phyloP scores from a whole-genome alignment of 2,113 vertebrate species.

The Ahaetulla prasina region DNA sequence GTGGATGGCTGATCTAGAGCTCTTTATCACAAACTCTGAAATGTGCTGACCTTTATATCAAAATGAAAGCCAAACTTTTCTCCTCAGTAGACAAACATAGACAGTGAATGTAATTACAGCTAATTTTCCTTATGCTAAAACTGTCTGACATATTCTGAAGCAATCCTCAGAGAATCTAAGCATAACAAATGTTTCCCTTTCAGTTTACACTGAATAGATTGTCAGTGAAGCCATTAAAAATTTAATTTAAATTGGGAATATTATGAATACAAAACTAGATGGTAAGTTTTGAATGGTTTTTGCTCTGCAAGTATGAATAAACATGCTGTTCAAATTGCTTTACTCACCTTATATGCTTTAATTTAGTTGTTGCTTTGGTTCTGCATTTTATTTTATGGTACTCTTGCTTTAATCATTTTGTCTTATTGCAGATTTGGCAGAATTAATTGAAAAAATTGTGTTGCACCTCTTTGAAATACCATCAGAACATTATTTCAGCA shows the following conservation, averaged over 20 bases:
- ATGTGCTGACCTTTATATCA: neutral
- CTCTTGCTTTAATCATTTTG: constrained; percentile 51
- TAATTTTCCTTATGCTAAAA: constrained; percentile 55
- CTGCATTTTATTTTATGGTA: constrained; percentile 15
- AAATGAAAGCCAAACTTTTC: neutral
- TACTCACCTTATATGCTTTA: constrained; percentile 6
- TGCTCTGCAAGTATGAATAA: constrained; percentile 26
- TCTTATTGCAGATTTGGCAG: constrained; percentile 76
- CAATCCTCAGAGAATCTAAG: constrained; percentile 52
- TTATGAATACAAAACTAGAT: constrained; percentile 50
- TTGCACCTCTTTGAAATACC: constrained; percentile 72
- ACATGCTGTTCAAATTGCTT: constrained; percentile 34
- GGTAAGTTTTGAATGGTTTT: constrained; percentile 43
- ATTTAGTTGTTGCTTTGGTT: constrained; percentile 26
- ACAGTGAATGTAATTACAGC: constrained; percentile 46
- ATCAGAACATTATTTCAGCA: constrained; percentile 77
- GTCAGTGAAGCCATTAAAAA: constrained; percentile 61
- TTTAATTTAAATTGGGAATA: constrained; percentile 55
- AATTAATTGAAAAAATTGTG: constrained; percentile 84
- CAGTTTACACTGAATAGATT: constrained; percentile 52
- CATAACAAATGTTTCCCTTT: constrained; percentile 46
- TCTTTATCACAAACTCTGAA: neutral
- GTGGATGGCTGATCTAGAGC: neutral
- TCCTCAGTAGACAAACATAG: constrained; percentile 15
- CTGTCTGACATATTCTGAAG: constrained; percentile 52